A percentile compares a stretch with the other conserved stretches of the same genome.
phyloP scores from a whole-genome alignment of 2,888 invertebrate genomes.

The Rhorus exstirpatorius region DNA sequence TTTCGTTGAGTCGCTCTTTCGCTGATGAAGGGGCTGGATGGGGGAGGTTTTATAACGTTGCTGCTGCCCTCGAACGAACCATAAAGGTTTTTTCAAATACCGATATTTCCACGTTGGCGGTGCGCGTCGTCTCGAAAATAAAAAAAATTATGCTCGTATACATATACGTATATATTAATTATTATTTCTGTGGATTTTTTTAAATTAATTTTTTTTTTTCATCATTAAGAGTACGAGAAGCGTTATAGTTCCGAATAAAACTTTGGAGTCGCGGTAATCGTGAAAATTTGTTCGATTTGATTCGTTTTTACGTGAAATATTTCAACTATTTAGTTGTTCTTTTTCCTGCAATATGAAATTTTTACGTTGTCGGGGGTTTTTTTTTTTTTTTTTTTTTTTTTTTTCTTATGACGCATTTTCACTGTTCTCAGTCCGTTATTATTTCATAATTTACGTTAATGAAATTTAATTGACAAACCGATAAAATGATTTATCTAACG shows the following conservation, averaged over 20 bases:
- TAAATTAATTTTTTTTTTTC: neutral
- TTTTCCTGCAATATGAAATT: no score
- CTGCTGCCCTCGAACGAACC: slow-evolving; percentile 29
- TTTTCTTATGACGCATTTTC: no score
- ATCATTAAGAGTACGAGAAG: neutral
- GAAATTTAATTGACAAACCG: no score
- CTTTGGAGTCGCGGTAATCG: neutral
- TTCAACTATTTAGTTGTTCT: neutral
- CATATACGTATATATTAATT: slow-evolving; percentile 5
- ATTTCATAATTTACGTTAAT: no score
- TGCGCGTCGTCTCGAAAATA: slow-evolving; percentile 39
- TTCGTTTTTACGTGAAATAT: neutral
- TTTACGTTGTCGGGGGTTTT: no score
- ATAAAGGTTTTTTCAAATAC: slow-evolving; percentile 33
- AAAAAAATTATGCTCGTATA: neutral
- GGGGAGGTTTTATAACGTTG: slow-evolving; percentile 55
- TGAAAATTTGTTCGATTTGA: neutral
- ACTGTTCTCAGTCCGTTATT: no score
- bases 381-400: no score
- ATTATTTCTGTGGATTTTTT: slow-evolving; percentile 13
- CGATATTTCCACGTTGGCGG: slow-evolving; percentile 57
- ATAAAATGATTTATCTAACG: no score
- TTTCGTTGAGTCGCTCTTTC: slow-evolving; percentile 65
- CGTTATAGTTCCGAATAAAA: neutral
- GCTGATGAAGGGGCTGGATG: slow-evolving; percentile 66